phyloP scores from a whole-genome alignment of 1,140 invertebrate species.

The Drosophila seguyi region DNA sequence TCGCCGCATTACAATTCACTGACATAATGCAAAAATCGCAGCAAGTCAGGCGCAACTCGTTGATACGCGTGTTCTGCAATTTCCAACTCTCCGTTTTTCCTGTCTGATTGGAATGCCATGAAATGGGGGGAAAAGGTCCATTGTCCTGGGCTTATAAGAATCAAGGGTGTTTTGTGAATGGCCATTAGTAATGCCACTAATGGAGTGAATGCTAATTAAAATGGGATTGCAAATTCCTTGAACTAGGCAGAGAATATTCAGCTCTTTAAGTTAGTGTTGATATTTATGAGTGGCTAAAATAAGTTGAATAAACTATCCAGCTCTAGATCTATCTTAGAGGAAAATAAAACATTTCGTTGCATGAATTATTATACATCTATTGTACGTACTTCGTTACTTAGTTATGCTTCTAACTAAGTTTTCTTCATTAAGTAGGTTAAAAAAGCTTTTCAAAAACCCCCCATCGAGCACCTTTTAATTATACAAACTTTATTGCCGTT shows the following conservation, averaged over 20 bases:
- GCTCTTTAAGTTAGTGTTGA: not conserved
- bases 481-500: slow-evolving; percentile 9
- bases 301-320: not conserved
- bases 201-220: slow-evolving; percentile 22
- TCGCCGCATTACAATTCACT: slow-evolving; percentile 59
- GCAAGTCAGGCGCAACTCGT: slow-evolving; percentile 72
- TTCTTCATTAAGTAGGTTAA: too few relatives aligned
- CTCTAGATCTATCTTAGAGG: too few relatives aligned
- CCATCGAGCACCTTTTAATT: not conserved
- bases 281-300: not conserved
- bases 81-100: slow-evolving; percentile 6
- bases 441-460: not conserved
- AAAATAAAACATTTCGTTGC: too few relatives aligned
- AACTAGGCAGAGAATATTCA: not conserved
- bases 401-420: too few relatives aligned
- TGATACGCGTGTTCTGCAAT: slow-evolving; percentile 68
- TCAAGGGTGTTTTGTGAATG: slow-evolving; percentile 6
- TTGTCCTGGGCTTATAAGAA: slow-evolving; percentile 12
- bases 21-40: slow-evolving; percentile 71
- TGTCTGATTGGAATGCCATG: slow-evolving; percentile 29
- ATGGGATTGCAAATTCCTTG: not conserved
- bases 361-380: too few relatives aligned
- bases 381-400: too few relatives aligned
- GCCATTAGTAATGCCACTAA: not conserved
- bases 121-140: not conserved